Evolutionary conservation across 2,797 vertebrate genomes (phyloP), one percentile per base, ranked within the genome.

Genomic region (Pygocentrus nattereri): DNA sequence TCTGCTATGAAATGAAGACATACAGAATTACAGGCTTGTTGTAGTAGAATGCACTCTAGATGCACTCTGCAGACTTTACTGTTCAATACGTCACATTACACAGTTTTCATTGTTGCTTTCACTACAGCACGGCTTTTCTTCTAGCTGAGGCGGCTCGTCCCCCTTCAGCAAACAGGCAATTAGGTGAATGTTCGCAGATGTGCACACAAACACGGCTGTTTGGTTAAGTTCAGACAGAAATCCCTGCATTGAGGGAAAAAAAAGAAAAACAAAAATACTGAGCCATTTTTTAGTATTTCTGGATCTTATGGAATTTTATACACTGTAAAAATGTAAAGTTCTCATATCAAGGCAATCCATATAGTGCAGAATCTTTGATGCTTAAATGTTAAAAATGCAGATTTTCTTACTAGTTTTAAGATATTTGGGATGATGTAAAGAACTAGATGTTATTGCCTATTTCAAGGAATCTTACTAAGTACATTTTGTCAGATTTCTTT

Each of bases 151-250:
- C 44, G 58, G 27, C 34, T 82, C 31, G 5, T 34, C 80, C 49
- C 81, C 58, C 56, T 61, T 61, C 56, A 52, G 21, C 41, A 74
- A 69, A 80, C 64, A 72, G 31, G 1, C 19, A 58, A 54, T 74
- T 69, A 69, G 69, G 75, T 38, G 13, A 72, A 71, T 25, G 2
- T 25, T 23, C n/a, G 58, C 31, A 2, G 25, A 68, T 69, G 67
- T 59, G 64, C 75, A 73, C 49, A 74, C 59, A 23, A n/a, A n/a
- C 2, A 4, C 8, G 15, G 1, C 49, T 16, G 49, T 3, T 50
- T 16, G 8, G 49, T 50, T 50, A 50, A 15, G 49, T 15, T 50
- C 16, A 16, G 11, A 50, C 49, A 50, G 49, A 16, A 15, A 16
- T 50, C 0, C 0, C 0, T 1, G 16, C 0, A 50, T 16, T 11